Conservation (phyloP, 2,113 vertebrate genomes). For the Parus major region DNA sequence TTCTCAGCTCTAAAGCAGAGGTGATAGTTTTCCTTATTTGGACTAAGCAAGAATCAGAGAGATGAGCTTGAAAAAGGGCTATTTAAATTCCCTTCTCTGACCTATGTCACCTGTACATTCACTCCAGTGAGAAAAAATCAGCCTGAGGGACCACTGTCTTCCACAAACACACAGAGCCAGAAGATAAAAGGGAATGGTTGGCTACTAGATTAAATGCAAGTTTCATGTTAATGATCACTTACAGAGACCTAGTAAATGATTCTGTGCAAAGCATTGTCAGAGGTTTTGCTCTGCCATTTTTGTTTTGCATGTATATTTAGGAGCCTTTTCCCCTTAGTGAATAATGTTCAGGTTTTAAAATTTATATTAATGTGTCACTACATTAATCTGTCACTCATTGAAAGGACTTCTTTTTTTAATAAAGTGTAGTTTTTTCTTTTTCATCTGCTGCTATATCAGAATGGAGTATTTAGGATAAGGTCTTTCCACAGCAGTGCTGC, state of each 20-base stretch:
- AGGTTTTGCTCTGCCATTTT: slow-evolving; percentile 32
- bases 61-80: background rate
- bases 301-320: slow-evolving; percentile 21
- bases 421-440: background rate
- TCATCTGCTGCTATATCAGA: background rate
- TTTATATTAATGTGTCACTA: slow-evolving; percentile 12
- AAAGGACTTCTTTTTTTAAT: background rate
- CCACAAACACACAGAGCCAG: background rate
- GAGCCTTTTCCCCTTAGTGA: background rate
- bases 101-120: background rate
- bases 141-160: background rate
- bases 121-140: background rate
- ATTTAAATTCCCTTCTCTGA: background rate
- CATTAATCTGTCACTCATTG: slow-evolving; percentile 8
- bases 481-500: background rate
- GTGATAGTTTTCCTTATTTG: background rate
- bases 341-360: slow-evolving; percentile 29
- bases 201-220: slow-evolving; percentile 43
- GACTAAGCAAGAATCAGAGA: background rate
- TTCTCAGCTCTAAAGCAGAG: background rate
- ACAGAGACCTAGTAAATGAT: slow-evolving; percentile 49
- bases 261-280: background rate
- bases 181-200: slow-evolving; percentile 23
- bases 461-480: slow-evolving; percentile 22
- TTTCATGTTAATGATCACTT: slow-evolving; percentile 41